Conservation (phyloP, 2,797 vertebrate species). For the Rachycentron canadum region DNA sequence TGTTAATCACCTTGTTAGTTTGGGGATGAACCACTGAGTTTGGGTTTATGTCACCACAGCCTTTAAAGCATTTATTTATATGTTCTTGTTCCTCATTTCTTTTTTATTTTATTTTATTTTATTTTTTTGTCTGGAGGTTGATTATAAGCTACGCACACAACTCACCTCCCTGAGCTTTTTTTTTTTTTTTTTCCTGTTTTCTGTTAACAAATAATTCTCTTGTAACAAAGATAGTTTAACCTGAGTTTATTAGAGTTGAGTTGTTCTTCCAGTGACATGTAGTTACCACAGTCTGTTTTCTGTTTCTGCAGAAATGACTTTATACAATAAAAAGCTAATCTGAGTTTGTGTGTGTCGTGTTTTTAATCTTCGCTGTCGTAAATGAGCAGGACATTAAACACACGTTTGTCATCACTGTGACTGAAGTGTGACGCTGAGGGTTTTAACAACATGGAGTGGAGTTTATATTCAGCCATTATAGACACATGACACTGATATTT, state of each 20-base stretch:
- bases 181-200: no score
- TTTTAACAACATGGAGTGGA: no score
- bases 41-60: slow-evolving; percentile 61
- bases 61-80: slow-evolving; percentile 67
- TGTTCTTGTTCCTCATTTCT: slow-evolving; percentile 20
- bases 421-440: no score
- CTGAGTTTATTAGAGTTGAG: slow-evolving; percentile 49
- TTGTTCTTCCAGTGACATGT: slow-evolving; percentile 42
- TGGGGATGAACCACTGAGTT: slow-evolving; percentile 74
- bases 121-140: slow-evolving; percentile 56
- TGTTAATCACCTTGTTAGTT: slow-evolving; percentile 41
- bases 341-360: slow-evolving; percentile 10
- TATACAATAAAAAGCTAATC: slow-evolving; percentile 60
- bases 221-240: slow-evolving; percentile 64
- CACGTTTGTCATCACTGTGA: no score
- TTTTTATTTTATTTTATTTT: neutral
- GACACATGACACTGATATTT: no score
- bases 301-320: slow-evolving; percentile 58
- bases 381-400: neutral
- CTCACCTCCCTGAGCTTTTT: slow-evolving; percentile 61
- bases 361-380: neutral
- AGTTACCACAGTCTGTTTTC: slow-evolving; percentile 21
- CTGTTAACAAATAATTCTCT: slow-evolving; percentile 65
- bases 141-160: slow-evolving; percentile 82
- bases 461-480: no score